Evolutionary conservation across 1,140 invertebrate genomes (phyloP), one percentile per base, ranked within the genome.

Genomic region (Atta texana): DNA sequence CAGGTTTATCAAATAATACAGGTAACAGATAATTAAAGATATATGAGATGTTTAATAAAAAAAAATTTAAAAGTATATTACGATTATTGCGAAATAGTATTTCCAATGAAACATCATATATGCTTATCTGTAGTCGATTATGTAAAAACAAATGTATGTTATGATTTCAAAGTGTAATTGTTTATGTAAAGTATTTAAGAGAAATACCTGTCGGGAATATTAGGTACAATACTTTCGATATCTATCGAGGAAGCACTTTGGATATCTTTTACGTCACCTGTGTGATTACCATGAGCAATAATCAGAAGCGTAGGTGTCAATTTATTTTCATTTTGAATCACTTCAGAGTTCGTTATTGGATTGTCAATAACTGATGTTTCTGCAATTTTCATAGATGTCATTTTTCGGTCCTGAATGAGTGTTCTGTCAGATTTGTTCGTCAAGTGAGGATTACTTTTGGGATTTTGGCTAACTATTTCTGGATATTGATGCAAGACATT

Each of bases 401-500:
- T n/a, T 77, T 53, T 1, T 51, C 34, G 24, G n/a, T 68, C 0
- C 7, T 28, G 55, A 39, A 21, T 16, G 14, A 55, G 12, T 7
- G 16, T 24, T 63, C 18, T 6, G 14, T 64, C 6, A 66, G 51
- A 14, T 31, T 31, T 24, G 12, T 49, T 7, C 3, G 39, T 24
- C 3, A 53, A 64, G 21, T 64, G 6, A 21, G 34, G 14, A 86
- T 86, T 61, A 57, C 10, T 51, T 69, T 69, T 80, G 18, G 63
- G 44, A 59, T 59, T 81, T 55, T 85, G 91, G 55, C 89, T 93
- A 21, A 90, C 88, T 16, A 92, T 77, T 57, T 90, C 93, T 3
- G 94, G 93, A 90, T 96, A 96, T 92, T 95, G 96, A 61, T 95
- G 94, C 84, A 96, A 91, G 80, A 96, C 95, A 85, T 96, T 96